phyloP scores from a whole-genome alignment of 2,113 vertebrate genomes.

The Menidia beryllina region DNA sequence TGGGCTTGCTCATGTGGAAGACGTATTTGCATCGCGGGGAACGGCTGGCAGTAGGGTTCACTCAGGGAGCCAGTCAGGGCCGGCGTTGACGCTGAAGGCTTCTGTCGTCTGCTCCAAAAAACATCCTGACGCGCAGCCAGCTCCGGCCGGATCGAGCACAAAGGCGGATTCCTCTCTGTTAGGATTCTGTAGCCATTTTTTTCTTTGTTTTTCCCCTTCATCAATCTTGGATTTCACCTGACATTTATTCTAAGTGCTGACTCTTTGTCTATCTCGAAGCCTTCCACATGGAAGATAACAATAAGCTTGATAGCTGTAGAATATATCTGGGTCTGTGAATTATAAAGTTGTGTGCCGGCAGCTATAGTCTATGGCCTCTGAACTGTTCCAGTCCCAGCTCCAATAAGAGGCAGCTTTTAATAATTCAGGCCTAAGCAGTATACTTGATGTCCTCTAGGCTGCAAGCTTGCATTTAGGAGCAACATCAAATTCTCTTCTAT shows the following conservation, averaged over 20 bases:
- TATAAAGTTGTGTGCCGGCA: constrained; percentile 66
- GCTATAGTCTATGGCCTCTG: constrained; percentile 66
- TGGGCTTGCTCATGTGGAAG: constrained; percentile 74
- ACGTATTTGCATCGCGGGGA: constrained; percentile 76
- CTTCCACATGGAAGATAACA: constrained; percentile 47
- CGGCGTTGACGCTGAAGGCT: constrained; percentile 60
- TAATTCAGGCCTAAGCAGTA: constrained; percentile 77
- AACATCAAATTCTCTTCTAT: constrained; percentile 59
- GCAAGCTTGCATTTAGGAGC: constrained; percentile 64
- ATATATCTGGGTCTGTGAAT: constrained; percentile 59
- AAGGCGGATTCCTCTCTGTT: constrained; percentile 20
- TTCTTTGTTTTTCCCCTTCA: constrained; percentile 23
- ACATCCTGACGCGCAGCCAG: constrained; percentile 56
- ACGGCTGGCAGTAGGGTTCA: constrained; percentile 61
- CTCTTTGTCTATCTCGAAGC: constrained; percentile 44
- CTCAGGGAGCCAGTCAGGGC: constrained; percentile 65
- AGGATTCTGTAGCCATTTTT: constrained; percentile 21
- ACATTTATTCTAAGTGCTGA: constrained; percentile 45
- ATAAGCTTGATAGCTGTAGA: constrained; percentile 53
- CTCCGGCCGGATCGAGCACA: constrained; percentile 38
- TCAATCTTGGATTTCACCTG: constrained; percentile 46
- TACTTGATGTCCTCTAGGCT: constrained; percentile 69
- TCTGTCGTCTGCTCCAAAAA: constrained; percentile 59
- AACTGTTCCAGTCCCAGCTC: constrained; percentile 70
- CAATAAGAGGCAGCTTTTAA: constrained; percentile 74